These are phyloP conservation scores for Platycheirus rosarum DNA, from an alignment of 2,888 invertebrate genomes.

Conservation along the genomic window DNA sequence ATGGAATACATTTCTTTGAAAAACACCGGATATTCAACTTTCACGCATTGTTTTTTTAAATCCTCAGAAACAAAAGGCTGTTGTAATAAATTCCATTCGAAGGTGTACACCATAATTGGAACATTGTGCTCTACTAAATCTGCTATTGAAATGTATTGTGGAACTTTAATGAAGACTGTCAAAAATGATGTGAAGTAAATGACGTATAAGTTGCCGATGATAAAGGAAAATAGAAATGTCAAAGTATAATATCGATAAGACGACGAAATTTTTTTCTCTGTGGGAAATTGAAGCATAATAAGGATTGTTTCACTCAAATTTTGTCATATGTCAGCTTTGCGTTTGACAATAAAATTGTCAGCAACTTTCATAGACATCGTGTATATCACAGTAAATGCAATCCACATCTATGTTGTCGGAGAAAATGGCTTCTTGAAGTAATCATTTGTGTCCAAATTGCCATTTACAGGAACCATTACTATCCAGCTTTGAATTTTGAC, in stretches of 20 bases:
- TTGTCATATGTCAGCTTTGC: slow-evolving; percentile 1
- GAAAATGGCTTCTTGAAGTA: neutral
- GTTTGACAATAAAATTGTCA: neutral
- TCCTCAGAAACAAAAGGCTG: neutral
- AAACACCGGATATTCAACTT: neutral
- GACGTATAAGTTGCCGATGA: slow-evolving; percentile 31
- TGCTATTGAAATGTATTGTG: slow-evolving; percentile 21
- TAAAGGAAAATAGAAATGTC: slow-evolving; percentile 26
- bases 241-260: slow-evolving; percentile 21
- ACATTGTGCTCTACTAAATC: slow-evolving; percentile 41
- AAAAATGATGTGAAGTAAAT: slow-evolving; percentile 44
- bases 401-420: neutral
- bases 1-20: slow-evolving; percentile 4
- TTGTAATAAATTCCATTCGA: neutral
- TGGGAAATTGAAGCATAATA: neutral
- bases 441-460: neutral
- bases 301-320: slow-evolving; percentile 15
- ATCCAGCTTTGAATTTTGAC: neutral
- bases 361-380: neutral
- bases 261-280: neutral
- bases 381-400: neutral
- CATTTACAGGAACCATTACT: neutral
- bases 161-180: slow-evolving; percentile 30
- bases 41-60: neutral
- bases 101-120: slow-evolving; percentile 6